Base-by-base conservation (phyloP, 2,797 vertebrate species). In the Selene dorsalis region DNA sequence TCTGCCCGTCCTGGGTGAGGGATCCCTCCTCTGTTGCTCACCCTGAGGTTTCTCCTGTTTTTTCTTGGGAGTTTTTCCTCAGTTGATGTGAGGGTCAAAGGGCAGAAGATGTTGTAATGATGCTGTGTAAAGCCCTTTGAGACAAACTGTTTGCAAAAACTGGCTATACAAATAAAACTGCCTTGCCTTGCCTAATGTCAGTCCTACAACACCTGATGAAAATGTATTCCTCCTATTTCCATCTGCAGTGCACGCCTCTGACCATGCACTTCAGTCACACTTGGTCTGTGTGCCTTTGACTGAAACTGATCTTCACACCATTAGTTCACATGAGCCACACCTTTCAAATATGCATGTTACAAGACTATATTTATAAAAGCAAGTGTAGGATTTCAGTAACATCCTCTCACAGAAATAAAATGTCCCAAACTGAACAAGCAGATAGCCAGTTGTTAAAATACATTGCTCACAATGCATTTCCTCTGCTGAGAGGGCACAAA, bases 391-490 rank as follows among this genome's bases (percentile, higher is more conserved):
- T 65, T 68, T 57, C 13, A 6, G 48, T 16, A n/a, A 48, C 24
- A 62, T 24, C 53, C 63, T 30, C 43, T 18, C 13, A 3, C 24
- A 10, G 20, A 39, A 4, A 11, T 22, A 28, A 73, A 28, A 65
- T 45, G 62, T 38, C 17, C 75, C 83, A 86, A 82, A 89, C 84
- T 88, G 81, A 72, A 70, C 76, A 78, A 82, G 69, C 92, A 93
- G 90, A 94, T 92, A 91, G 89, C 79, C 38, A 84, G 90, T 91
- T 90, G 86, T 87, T 85, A 53, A 88, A 90, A 89, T 88, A 90
- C 87, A 91, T 90, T 82, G 89, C 74, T 80, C 79, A 83, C 69
- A 73, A 71, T 72, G 62, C 69, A 73, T 68, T 56, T 74, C 58
- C 55, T 69, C 57, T 66, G 73, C 38, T 75, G 72, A 59, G 62